phyloP scores from a whole-genome alignment of 2,888 invertebrate genomes.

The Andrena praecox region DNA sequence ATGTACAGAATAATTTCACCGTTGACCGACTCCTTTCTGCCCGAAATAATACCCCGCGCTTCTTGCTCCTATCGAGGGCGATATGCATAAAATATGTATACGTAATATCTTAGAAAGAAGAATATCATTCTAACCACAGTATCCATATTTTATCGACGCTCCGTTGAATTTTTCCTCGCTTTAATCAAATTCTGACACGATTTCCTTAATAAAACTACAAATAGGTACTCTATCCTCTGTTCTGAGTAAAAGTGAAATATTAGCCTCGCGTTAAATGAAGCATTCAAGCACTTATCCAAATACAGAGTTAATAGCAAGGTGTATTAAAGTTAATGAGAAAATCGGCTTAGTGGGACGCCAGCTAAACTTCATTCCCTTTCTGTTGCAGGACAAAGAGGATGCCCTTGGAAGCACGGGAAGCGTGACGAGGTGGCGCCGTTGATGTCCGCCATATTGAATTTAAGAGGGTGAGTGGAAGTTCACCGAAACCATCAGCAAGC shows the following conservation, averaged over 20 bases:
- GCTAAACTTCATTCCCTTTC: constrained; percentile 2
- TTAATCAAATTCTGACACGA: neutral
- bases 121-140: neutral
- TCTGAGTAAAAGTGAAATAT: too few species aligned
- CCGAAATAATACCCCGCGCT: constrained; percentile 23
- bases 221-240: too few species aligned
- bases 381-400: constrained; percentile 24
- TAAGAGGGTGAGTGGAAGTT: constrained; percentile 33
- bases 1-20: constrained; percentile 63
- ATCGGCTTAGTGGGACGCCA: neutral
- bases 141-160: neutral
- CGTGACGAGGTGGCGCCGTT: constrained; percentile 31
- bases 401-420: neutral
- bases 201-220: too few species aligned
- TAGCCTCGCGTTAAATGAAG: too few species aligned
- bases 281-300: too few species aligned
- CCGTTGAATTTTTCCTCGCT: neutral
- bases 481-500: neutral
- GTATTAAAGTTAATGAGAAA: neutral
- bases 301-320: too few species aligned
- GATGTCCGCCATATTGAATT: constrained; percentile 33
- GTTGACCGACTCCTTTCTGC: constrained; percentile 41
- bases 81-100: constrained; percentile 12
- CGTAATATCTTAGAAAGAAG: constrained; percentile 1
- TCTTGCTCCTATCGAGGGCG: neutral